Evolutionary conservation across 1,140 invertebrate species (phyloP).

Genomic region (Dryas iulia): DNA sequence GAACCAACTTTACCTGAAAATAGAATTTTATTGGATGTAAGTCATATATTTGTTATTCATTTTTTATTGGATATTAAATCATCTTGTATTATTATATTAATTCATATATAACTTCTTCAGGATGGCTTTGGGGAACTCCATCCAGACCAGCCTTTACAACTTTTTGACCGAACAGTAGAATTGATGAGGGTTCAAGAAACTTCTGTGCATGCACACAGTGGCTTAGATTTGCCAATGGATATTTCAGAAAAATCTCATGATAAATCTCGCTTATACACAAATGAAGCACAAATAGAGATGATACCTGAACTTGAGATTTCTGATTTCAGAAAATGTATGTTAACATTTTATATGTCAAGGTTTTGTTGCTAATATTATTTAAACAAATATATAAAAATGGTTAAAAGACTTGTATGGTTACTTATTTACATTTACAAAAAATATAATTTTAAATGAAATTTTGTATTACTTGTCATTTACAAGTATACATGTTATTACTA

Average conservation of each 20-base stretch:
- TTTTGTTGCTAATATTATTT: no score
- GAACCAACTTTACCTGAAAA: slow-evolving; percentile 51
- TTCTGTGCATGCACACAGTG: slow-evolving; percentile 35
- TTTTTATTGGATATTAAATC: no score
- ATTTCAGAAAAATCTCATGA: slow-evolving; percentile 41
- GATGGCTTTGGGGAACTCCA: slow-evolving; percentile 64
- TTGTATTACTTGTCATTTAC: no score
- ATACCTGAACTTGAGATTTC: slow-evolving; percentile 53
- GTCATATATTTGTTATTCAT: slow-evolving; percentile 31
- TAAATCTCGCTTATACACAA: slow-evolving; percentile 32
- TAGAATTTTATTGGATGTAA: slow-evolving; percentile 49
- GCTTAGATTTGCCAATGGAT: slow-evolving; percentile 32
- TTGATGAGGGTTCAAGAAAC: slow-evolving; percentile 40
- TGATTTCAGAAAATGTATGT: slow-evolving; percentile 54
- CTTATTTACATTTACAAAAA: not conserved
- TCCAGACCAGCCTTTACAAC: slow-evolving; percentile 36
- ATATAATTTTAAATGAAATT: not conserved
- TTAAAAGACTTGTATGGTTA: no score
- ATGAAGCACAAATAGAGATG: slow-evolving; percentile 45
- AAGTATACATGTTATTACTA: no score
- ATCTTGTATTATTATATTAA: no score
- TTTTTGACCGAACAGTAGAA: slow-evolving; percentile 45
- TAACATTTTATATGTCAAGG: no score
- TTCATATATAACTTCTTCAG: slow-evolving; percentile 28
- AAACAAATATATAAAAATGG: no score